Evolutionary conservation across 2,797 vertebrate genomes (phyloP), one percentile per base, ranked within the genome.

Genomic region (Hyperoplus lanceolatus): DNA sequence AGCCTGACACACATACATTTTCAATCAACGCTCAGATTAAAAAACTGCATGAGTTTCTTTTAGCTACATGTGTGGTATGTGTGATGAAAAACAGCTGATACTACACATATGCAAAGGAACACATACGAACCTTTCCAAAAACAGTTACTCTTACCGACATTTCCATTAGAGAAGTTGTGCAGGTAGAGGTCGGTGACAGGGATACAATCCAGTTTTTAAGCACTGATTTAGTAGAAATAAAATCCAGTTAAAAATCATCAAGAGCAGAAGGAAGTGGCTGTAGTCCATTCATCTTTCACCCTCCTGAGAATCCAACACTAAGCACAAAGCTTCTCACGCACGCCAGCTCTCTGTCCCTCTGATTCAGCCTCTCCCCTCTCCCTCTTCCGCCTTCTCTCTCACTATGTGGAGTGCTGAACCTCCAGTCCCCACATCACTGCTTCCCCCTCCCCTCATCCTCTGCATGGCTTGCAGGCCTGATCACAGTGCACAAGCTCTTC

Each of bases 71-170:
- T 64, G 3, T 61, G 7, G 10, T 49, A 15, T 46, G 53, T 3
- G 60, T 12, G 21, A n/a, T 48, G 5, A 2, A 38, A 59, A 79
- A 46, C 12, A 18, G 13, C 11, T 57, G 38, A 14, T 62, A 16
- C 54, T 68, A 51, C 3, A 67, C 6, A 13, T 2, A 41, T 29
- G 49, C 1, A 70, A 4, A 42, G 45, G 41, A 16, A 57, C 0
- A 50, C 4, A 36, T 1, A 36, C 39, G 36, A 3, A 50, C 15
- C 7, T 9, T 29, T 42, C 6, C 56, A 1, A 55, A 66, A 75
- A 62, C 2, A 10, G 13, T 46, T 51, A 5, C 45, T 74, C 90
- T 85, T 91, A 93, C 92, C 84, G 0, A 57, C 68, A 77, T 89
- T 67, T 62, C 53, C 29, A 39, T 54, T 2, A 36, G 62, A 77